Conservation (phyloP, 2,888 invertebrate genomes). For the Cremastobaeus sp. region DNA sequence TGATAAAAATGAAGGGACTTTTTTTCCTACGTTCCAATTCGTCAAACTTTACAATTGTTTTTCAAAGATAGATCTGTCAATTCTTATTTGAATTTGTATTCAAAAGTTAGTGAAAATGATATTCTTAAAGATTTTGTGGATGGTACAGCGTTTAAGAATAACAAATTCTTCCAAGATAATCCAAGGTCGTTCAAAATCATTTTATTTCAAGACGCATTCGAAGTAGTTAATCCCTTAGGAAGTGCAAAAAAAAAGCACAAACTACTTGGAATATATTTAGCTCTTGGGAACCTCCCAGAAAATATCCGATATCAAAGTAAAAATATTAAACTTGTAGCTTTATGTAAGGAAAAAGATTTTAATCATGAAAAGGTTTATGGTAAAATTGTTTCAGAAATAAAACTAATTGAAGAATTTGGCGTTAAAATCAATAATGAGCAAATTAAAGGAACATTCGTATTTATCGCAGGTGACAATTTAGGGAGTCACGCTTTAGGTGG, state of each 20-base stretch:
- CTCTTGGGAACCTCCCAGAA: conserved; percentile 63
- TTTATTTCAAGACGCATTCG: conserved; percentile 68
- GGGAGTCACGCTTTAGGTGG: conserved; percentile 66
- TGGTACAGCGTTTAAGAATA: conserved; percentile 46
- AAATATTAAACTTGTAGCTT: conserved; percentile 62
- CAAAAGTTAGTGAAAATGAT: not conserved
- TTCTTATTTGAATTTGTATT: not conserved
- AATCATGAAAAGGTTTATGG: conserved; percentile 61
- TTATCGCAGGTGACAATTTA: conserved; percentile 50
- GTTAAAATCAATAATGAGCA: conserved; percentile 49
- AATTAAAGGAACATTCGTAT: conserved; percentile 62
- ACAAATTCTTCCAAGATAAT: conserved; percentile 59
- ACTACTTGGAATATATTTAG: conserved; percentile 66
- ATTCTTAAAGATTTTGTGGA: conserved; percentile 36
- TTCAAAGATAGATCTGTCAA: conserved; percentile 7
- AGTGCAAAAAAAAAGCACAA: conserved; percentile 66
- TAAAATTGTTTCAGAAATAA: conserved; percentile 63
- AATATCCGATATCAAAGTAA: conserved; percentile 63
- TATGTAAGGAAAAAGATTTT: conserved; percentile 62
- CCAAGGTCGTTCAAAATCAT: conserved; percentile 61
- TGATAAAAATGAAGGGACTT: not conserved
- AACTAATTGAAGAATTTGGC: conserved; percentile 62
- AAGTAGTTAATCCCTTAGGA: conserved; percentile 68
- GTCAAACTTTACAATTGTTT: conserved; percentile 5
- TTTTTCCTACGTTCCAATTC: conserved; percentile 9